These are phyloP conservation scores for Leuctra nigra DNA, from an alignment of 2,888 invertebrate genomes.

Conservation along the genomic window DNA sequence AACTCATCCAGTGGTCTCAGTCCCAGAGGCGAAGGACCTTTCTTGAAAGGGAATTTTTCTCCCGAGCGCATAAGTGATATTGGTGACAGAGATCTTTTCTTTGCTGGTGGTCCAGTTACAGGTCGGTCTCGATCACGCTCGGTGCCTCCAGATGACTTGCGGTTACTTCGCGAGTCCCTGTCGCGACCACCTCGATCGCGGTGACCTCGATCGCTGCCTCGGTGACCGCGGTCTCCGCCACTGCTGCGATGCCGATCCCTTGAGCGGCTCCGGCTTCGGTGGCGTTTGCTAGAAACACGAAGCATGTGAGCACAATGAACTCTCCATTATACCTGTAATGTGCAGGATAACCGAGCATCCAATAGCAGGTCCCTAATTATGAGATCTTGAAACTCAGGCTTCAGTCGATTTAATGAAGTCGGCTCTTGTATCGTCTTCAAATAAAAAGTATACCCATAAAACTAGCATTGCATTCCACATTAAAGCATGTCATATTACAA, in stretches of 20 bases:
- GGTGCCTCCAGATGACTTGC: conserved; percentile 27
- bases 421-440: too few species aligned
- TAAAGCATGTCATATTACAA: too few species aligned
- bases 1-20: conserved; percentile 61
- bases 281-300: conserved; percentile 40
- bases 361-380: too few species aligned
- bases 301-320: conserved; percentile 13
- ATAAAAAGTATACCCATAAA: too few species aligned
- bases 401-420: too few species aligned
- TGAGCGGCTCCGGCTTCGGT: conserved; percentile 43
- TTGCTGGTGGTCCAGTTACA: conserved; percentile 24
- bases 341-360: too few species aligned
- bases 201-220: conserved; percentile 28
- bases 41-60: conserved; percentile 39
- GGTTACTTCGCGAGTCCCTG: conserved; percentile 33
- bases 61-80: conserved; percentile 40
- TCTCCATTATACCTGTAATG: background rate
- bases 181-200: conserved; percentile 37
- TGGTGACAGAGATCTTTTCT: conserved; percentile 33
- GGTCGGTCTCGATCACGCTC: conserved; percentile 31
- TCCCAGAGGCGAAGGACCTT: conserved; percentile 41
- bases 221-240: conserved; percentile 30
- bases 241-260: conserved; percentile 43
- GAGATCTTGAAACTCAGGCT: too few species aligned
- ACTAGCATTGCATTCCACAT: too few species aligned